phyloP scores from a whole-genome alignment of 2,113 vertebrate species.

The Phasianus colchicus region DNA sequence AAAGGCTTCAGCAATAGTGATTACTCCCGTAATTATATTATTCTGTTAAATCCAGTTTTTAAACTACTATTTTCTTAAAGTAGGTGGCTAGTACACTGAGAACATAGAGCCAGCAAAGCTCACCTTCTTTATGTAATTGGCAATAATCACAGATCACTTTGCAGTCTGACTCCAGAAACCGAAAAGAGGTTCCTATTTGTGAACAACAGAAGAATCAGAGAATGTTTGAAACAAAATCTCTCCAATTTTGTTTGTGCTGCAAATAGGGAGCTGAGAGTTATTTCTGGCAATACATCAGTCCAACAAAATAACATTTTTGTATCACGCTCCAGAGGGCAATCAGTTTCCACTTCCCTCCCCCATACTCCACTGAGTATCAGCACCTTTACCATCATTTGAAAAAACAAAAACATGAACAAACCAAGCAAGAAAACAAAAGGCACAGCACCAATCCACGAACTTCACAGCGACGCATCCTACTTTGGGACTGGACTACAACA shows the following conservation, averaged over 20 bases:
- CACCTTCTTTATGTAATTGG: background rate
- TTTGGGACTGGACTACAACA: background rate
- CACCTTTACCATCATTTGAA: background rate
- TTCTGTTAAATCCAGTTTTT: background rate
- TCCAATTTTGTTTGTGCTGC: background rate
- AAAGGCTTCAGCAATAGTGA: background rate
- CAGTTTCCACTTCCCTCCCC: background rate
- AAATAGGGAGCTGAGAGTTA: background rate
- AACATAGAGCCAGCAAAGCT: background rate
- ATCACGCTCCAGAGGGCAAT: background rate
- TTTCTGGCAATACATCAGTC: slow-evolving; percentile 11
- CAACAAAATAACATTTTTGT: slow-evolving; percentile 13
- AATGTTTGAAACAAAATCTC: background rate
- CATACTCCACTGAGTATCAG: background rate
- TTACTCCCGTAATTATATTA: background rate
- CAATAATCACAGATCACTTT: background rate
- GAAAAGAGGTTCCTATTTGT: background rate
- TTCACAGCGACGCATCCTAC: background rate
- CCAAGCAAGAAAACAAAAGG: background rate
- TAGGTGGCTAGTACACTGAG: background rate
- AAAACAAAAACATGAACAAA: background rate
- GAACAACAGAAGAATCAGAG: background rate
- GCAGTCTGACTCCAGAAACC: background rate
- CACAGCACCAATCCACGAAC: background rate
- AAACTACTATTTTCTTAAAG: background rate